Percentiles rank a stretch among this genome's conserved stretches.
phyloP scores from a whole-genome alignment of 2,797 vertebrate species.

The Trachurus trachurus region DNA sequence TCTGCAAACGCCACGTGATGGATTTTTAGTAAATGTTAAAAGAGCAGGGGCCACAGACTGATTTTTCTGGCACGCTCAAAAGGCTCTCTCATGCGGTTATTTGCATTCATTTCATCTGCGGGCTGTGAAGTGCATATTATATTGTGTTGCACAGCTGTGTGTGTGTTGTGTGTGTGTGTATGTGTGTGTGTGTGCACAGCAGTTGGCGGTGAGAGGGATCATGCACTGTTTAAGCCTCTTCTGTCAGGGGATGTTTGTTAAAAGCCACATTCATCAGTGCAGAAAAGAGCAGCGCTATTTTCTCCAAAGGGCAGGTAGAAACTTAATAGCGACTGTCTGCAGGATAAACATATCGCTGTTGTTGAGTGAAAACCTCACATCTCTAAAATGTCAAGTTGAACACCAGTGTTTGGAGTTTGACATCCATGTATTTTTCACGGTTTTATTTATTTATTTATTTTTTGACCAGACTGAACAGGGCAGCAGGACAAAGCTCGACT shows the following conservation, averaged over 20 bases:
- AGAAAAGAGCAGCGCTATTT: constrained; percentile 60
- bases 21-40: constrained; percentile 80
- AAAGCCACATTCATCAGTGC: constrained; percentile 64
- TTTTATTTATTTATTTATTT: neutral
- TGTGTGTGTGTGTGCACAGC: neutral
- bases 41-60: constrained; percentile 72
- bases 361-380: constrained; percentile 28
- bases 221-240: constrained; percentile 62
- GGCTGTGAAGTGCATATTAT: constrained; percentile 67
- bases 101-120: constrained; percentile 73
- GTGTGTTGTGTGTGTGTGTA: neutral
- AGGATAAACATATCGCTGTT: constrained; percentile 39
- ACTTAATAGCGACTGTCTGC: constrained; percentile 45
- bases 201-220: constrained; percentile 48
- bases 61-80: constrained; percentile 63
- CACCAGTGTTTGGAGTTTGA: constrained; percentile 17
- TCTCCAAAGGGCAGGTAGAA: constrained; percentile 58
- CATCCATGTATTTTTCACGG: neutral
- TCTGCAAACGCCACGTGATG: constrained; percentile 74
- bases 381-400: constrained; percentile 38
- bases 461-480: neutral
- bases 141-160: constrained; percentile 26
- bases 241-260: constrained; percentile 62
- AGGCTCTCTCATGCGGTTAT: constrained; percentile 63
- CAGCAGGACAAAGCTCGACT: neutral